Base-by-base conservation (phyloP, 2,888 invertebrate genomes). In the Hydraecia micacea region DNA sequence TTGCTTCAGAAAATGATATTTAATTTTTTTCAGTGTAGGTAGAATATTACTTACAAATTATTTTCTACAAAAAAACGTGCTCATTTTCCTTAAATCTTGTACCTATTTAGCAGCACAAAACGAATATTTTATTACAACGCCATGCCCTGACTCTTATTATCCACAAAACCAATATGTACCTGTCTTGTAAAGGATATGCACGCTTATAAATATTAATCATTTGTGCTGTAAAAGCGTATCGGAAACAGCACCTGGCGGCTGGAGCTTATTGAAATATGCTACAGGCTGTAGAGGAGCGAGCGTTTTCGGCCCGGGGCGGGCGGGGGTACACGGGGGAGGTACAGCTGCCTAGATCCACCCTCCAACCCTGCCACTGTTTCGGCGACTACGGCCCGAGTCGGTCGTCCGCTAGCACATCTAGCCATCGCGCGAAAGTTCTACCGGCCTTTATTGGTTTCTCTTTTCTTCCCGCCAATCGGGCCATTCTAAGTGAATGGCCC, bases 291-390 rank as follows among this genome's bases (percentile, higher is more conserved):
- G 71, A 75, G 86, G 85, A 85, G 84, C 79, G 80, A 46, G 79
- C 32, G n/a, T 36, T 49, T n/a, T 18, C 21, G 79, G 85, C 68
- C 76, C 80, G 78, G 71, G 49, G 52, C 77, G 72, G 81, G 67
- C 77, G 28, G 74, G 97, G 97, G 88, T n/a, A n/a, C 92, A 97
- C 55, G 96, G 46, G 96, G 75, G 86, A 70, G 80, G 79, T 84
- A 79, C 86, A 85, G 87, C 82, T 86, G 87, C 86, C 80, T 79
- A 68, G 80, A 86, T 83, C 86, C 91, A 87, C 91, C 92, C 93
- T 90, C 92, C 18, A 70, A 42, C 21, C 49, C 77, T 79, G 71
- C 75, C 91, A 93, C 90, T 92, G 91, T 87, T 80, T 80, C 85
- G 85, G 88, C 74, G 85, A 77, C 87, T 52, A 78, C 84, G 79